Conservation (phyloP, 2,888 invertebrate genomes). For the Polymixis lichenea region DNA sequence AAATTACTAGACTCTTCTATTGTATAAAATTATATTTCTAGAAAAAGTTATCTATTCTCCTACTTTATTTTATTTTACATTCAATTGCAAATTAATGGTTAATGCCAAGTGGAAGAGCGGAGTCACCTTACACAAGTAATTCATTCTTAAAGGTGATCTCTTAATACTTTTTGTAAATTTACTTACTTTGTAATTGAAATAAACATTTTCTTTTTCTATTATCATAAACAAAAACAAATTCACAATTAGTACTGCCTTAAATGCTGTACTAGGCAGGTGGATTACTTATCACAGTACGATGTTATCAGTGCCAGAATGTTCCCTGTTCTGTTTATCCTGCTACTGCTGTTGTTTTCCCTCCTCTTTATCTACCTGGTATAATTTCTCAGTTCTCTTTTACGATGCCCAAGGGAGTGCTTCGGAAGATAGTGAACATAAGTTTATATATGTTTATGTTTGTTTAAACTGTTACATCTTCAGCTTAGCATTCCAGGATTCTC, state of each 20-base stretch:
- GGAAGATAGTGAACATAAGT: neutral
- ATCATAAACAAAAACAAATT: neutral
- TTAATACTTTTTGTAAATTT: too few species aligned
- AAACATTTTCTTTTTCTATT: too few species aligned
- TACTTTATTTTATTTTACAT: too few species aligned
- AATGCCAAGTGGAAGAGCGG: too few species aligned
- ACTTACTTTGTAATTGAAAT: too few species aligned
- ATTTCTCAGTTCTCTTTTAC: slow-evolving; percentile 35
- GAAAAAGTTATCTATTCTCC: too few species aligned
- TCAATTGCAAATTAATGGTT: too few species aligned
- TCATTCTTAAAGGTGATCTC: too few species aligned
- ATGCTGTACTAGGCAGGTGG: neutral
- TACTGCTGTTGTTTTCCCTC: neutral
- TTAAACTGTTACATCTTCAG: neutral
- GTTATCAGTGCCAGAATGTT: slow-evolving; percentile 1
- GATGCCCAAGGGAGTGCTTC: slow-evolving; percentile 19
- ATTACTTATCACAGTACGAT: slow-evolving; percentile 12
- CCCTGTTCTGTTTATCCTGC: slow-evolving; percentile 6
- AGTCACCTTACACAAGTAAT: too few species aligned
- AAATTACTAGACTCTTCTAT: neutral
- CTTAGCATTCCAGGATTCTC: neutral
- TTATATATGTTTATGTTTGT: neutral
- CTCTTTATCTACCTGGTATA: slow-evolving; percentile 3
- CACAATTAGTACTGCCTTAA: too few species aligned
- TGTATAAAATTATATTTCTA: too few species aligned